Base-by-base conservation (phyloP, 92 coral and sea anemone species). In the Parazoanthus swiftii region DNA sequence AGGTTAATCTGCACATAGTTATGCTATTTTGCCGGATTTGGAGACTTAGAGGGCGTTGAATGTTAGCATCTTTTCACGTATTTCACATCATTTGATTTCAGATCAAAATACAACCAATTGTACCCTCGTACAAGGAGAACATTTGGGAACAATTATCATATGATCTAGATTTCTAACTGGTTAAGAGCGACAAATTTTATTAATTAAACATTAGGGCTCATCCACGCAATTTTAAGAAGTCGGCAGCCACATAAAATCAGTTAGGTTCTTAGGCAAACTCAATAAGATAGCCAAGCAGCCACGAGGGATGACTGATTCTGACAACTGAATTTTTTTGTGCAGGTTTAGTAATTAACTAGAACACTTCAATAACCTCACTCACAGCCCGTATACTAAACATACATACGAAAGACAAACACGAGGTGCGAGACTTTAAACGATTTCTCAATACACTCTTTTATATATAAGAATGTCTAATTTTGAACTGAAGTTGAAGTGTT, bases 271-370 rank as follows among this genome's bases (percentile, higher is more conserved):
- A 35, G 26, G 58, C 21, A 77, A 8, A 25, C 58, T 77, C 63
- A 48, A 77, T 44, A 77, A n/a, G 81, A 56, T 21, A 48, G 33
- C 63, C 81, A 48, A 77, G 37, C 81, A 77, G 33, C 54, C 36
- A 42, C 54, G 3, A 23, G 25, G 25, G 36, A 77, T 44, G 81
- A 77, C 44, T 77, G 81, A 77, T 77, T 21, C 26, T 11, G 67
- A 43, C 10, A 39, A 39, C 54, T 25, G 23, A 43, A 8, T 16
- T 43, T 20, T 18, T 43, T 9, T 76, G 54, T 37, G 80, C 50
- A 35, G 51, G 50, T 43, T 39, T 39, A 4, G 4, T 77, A 77
- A 77, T 77, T 77, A 77, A 35, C 81, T 18, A 11, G 74, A 29
- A 70, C 25, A 70, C 25, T 70, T n/a, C 37, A n/a, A n/a, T 70